These are phyloP conservation scores for Chrysemys picta DNA, from an alignment of 2,113 vertebrate genomes.

Conservation along the genomic window DNA sequence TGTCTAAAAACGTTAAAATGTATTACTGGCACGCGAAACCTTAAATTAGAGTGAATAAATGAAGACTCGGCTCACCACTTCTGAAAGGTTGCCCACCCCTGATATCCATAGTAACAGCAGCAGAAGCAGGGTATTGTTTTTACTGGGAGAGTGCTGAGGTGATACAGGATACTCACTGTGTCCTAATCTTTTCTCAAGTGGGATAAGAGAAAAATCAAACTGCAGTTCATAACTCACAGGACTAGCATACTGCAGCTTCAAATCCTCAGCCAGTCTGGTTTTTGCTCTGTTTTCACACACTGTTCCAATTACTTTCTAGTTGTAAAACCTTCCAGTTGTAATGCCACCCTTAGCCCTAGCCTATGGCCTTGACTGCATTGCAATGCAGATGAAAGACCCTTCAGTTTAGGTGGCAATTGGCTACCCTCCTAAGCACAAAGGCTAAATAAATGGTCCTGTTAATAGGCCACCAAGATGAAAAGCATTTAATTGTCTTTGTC, in stretches of 20 bases:
- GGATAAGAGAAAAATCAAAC: background rate
- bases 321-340: slow-evolving; percentile 43
- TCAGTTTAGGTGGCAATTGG: slow-evolving; percentile 58
- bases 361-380: slow-evolving; percentile 60
- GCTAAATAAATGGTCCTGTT: slow-evolving; percentile 70
- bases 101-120: background rate
- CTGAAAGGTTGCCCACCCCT: too few relatives aligned
- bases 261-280: background rate
- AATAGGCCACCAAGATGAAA: slow-evolving; percentile 64
- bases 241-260: background rate
- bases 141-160: background rate
- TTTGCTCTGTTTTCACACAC: background rate
- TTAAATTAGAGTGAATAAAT: too few relatives aligned
- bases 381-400: slow-evolving; percentile 65
- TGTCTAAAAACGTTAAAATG: too few relatives aligned
- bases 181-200: background rate
- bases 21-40: too few relatives aligned
- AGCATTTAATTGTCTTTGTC: slow-evolving; percentile 68
- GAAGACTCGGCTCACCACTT: too few relatives aligned
- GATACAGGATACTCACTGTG: background rate
- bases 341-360: slow-evolving; percentile 47
- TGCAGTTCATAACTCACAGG: background rate
- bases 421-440: slow-evolving; percentile 66
- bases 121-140: background rate
- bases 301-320: slow-evolving; percentile 40